Base-by-base conservation (phyloP, 1,140 invertebrate genomes). In the Bicyclus anynana region DNA sequence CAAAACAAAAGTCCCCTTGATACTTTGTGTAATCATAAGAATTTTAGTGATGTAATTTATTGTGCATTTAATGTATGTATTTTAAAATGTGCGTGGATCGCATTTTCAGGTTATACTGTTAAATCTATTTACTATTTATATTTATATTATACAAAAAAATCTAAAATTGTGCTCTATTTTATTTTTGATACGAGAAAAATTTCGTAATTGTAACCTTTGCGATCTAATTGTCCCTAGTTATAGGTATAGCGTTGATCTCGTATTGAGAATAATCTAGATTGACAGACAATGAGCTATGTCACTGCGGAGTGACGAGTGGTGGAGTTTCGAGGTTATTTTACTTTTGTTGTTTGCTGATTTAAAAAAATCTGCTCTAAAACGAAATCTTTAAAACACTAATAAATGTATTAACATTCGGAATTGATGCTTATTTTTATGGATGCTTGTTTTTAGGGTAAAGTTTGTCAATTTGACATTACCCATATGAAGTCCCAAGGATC, bases 201-300 rank as follows among this genome's bases (percentile, higher is more conserved):
- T 60, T 68, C 70, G 62, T 67, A 55, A 60, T 76, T 84, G 84
- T 79, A 62, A 77, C 72, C 77, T 84, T 84, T 84, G 82, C 82
- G 78, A 85, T 78, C 67, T 68, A 80, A 75, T 74, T 85, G 82
- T 84, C 81, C 80, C 78, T 87, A 85, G 82, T 70, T 75, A 75
- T 85, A 87, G 75, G 77, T 44, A 3, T 44, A 44, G 17, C 10
- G 16, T 44, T 44, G 40, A 12, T 44, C 40, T 44, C 40, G 16
- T 18, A 12, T 5, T 2, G n/a, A 20, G 7, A 42, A 5, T 5
- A 29, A 29, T 6, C 38, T 42, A 42, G 38, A 42, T 42, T 4
- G 6, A 18, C 17, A 20, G 6, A 14, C 13, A 16, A 16, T 14
- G 6, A 12, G 10, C 29, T 3, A 12, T 7, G 27, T 5, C 27